phyloP scores from a whole-genome alignment of 1,140 invertebrate genomes.

The Panagrolaimus sp. region DNA sequence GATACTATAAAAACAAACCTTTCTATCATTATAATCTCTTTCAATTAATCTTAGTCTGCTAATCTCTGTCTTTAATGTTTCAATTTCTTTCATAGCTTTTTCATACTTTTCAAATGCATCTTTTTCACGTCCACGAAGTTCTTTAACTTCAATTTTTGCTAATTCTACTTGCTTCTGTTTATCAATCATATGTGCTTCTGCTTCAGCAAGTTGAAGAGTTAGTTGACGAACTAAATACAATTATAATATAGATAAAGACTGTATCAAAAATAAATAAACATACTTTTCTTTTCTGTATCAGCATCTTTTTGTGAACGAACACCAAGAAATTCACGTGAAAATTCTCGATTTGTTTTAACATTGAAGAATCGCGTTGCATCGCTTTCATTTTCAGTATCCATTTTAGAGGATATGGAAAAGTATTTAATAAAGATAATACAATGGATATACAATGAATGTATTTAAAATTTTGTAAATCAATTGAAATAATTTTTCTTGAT shows the following conservation, averaged over 20 bases:
- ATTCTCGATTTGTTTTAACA: not conserved
- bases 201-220: not conserved
- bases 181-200: not conserved
- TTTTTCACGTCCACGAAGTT: not conserved
- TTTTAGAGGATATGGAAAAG: not conserved
- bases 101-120: not conserved
- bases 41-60: not conserved
- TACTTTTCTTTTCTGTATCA: not conserved
- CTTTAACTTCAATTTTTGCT: not conserved
- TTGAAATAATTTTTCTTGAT: no score
- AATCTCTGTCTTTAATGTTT: not conserved
- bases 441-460: no score
- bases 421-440: no score
- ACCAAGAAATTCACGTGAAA: not conserved
- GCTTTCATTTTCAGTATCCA: conserved; percentile 7
- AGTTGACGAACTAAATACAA: not conserved
- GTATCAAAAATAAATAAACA: not conserved
- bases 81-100: not conserved
- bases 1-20: not conserved
- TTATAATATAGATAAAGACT: no score
- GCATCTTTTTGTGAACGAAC: not conserved
- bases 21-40: not conserved
- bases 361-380: not conserved
- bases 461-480: no score
- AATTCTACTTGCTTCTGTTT: not conserved